Evolutionary conservation across 2,113 vertebrate species (phyloP).

Genomic region (Poeciliopsis retropinna): DNA sequence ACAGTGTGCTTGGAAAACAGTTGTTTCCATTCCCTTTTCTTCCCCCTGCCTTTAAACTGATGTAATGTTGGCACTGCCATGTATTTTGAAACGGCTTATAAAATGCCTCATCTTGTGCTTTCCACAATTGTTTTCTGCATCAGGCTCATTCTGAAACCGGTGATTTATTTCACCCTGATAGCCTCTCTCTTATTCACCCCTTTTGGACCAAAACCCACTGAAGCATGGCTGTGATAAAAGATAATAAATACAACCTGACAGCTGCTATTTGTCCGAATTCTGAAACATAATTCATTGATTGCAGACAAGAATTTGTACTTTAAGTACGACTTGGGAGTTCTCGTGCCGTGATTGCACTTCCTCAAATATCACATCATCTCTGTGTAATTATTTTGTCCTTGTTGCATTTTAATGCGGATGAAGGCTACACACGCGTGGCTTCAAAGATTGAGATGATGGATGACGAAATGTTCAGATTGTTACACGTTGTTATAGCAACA

Average conservation of each 20-base stretch:
- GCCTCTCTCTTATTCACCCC: not conserved
- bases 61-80: slow-evolving; percentile 2
- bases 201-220: slow-evolving; percentile 12
- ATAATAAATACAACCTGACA: slow-evolving; percentile 30
- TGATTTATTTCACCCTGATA: slow-evolving; percentile 18
- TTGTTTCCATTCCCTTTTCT: not conserved
- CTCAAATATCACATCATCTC: slow-evolving; percentile 33
- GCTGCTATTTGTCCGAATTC: slow-evolving; percentile 41
- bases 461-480: slow-evolving; percentile 35
- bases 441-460: slow-evolving; percentile 37
- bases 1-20: not conserved
- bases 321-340: slow-evolving; percentile 40
- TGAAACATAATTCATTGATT: slow-evolving; percentile 28
- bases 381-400: slow-evolving; percentile 18
- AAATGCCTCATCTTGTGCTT: slow-evolving; percentile 3
- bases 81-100: slow-evolving; percentile 6
- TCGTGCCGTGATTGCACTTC: slow-evolving; percentile 31
- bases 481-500: slow-evolving; percentile 24
- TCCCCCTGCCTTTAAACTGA: slow-evolving; percentile 4
- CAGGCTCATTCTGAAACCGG: slow-evolving; percentile 1
- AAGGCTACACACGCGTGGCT: slow-evolving; percentile 36
- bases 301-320: slow-evolving; percentile 1
- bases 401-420: slow-evolving; percentile 19
- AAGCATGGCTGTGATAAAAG: slow-evolving; percentile 36
- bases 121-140: slow-evolving; percentile 9